Evolutionary conservation across 2,888 invertebrate genomes (phyloP).

Genomic region (Aphidius colemani): DNA sequence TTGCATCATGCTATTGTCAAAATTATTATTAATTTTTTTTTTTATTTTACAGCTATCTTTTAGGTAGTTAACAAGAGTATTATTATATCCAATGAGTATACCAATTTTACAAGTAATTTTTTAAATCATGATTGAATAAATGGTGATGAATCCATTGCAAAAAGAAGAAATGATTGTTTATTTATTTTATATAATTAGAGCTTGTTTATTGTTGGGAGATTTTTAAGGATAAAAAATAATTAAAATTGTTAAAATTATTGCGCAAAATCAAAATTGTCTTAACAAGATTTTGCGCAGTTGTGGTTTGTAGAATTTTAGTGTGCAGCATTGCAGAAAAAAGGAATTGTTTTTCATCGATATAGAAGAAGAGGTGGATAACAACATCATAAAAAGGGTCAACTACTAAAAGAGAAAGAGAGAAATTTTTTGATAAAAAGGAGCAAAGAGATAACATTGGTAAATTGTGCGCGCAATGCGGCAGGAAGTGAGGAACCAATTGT

Average conservation of each 20-base stretch:
- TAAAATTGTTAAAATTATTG: too few relatives aligned
- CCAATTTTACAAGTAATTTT: too few relatives aligned
- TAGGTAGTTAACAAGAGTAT: not conserved
- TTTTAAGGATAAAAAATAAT: too few relatives aligned
- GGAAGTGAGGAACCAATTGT: slow-evolving; percentile 11
- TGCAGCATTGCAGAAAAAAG: slow-evolving; percentile 6
- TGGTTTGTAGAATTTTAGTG: not conserved
- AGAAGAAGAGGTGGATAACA: not conserved
- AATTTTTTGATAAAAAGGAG: not conserved
- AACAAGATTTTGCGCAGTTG: not conserved
- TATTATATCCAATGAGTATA: too few relatives aligned
- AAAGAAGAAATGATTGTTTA: not conserved
- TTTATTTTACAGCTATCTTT: not conserved
- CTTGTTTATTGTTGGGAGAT: too few relatives aligned
- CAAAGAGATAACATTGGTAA: not conserved
- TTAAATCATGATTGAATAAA: too few relatives aligned
- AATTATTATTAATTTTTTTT: not conserved
- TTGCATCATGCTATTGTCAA: not conserved
- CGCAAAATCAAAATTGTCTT: too few relatives aligned
- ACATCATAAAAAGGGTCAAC: not conserved
- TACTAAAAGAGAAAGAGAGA: too few relatives aligned
- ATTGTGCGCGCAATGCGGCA: slow-evolving; percentile 11
- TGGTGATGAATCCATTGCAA: too few relatives aligned
- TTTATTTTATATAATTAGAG: too few relatives aligned
- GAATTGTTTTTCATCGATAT: slow-evolving; percentile 5